phyloP scores from a whole-genome alignment of 1,140 invertebrate species.

The Tigriopus japonicus region DNA sequence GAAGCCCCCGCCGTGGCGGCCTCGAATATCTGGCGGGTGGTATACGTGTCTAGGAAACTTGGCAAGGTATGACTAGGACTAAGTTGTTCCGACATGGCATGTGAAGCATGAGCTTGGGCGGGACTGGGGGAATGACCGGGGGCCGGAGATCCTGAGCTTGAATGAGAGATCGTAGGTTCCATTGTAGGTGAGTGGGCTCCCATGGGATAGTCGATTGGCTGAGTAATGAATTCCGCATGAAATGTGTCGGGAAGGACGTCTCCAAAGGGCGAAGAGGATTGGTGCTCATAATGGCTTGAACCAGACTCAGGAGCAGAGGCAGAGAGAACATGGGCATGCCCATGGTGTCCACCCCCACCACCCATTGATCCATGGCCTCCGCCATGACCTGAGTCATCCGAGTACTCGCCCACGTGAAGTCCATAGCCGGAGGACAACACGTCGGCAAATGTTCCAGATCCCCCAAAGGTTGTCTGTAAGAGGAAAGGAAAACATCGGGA shows the following conservation, averaged over 20 bases:
- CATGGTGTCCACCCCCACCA: neutral
- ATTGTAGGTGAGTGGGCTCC: neutral
- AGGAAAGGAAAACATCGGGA: neutral
- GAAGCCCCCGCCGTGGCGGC: neutral
- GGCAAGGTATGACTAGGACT: constrained; percentile 8
- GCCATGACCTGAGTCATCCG: neutral
- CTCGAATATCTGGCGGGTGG: neutral
- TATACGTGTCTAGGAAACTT: constrained; percentile 10
- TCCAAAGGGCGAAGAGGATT: neutral
- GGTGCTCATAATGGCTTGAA: neutral
- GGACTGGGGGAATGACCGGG: neutral
- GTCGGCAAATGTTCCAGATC: constrained; percentile 7
- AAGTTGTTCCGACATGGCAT: neutral
- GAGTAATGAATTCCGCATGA: constrained; percentile 12
- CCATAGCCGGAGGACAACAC: constrained; percentile 8
- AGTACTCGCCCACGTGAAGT: neutral
- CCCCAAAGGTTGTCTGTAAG: neutral
- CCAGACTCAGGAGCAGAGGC: neutral
- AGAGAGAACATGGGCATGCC: neutral
- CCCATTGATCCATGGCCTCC: neutral
- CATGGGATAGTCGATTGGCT: constrained; percentile 7
- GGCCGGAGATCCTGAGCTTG: neutral
- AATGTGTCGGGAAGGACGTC: constrained; percentile 4
- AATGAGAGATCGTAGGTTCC: neutral
- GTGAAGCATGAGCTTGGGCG: neutral